Evolutionary conservation across 2,113 vertebrate genomes (phyloP).

Genomic region (Misgurnus mizolepis): DNA sequence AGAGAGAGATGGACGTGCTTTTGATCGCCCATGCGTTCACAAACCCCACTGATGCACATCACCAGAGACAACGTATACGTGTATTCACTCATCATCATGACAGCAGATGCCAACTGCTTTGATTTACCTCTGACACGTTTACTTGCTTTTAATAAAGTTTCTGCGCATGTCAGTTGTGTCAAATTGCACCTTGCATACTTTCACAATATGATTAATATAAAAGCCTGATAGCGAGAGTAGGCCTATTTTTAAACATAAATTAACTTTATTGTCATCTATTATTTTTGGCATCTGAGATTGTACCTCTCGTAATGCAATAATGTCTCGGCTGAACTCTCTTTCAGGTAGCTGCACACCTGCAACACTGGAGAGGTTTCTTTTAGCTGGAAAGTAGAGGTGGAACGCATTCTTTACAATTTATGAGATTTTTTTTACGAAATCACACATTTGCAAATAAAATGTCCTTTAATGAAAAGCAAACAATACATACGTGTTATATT

Average conservation of each 20-base stretch:
- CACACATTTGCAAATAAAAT: slow-evolving; percentile 38
- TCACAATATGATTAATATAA: slow-evolving; percentile 41
- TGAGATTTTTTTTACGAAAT: slow-evolving; percentile 38
- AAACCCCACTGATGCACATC: slow-evolving; percentile 45
- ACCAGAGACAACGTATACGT: slow-evolving; percentile 6
- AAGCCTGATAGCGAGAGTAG: slow-evolving; percentile 4
- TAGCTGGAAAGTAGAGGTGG: neutral
- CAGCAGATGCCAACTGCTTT: slow-evolving; percentile 11
- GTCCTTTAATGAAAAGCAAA: slow-evolving; percentile 14
- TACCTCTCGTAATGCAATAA: neutral
- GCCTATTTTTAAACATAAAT: slow-evolving; percentile 16
- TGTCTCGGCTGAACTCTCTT: neutral
- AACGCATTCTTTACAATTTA: neutral
- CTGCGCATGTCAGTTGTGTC: slow-evolving; percentile 42
- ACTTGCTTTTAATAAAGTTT: slow-evolving; percentile 48
- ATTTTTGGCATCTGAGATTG: neutral
- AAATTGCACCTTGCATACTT: slow-evolving; percentile 21
- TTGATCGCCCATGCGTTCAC: slow-evolving; percentile 41
- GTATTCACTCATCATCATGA: slow-evolving; percentile 52
- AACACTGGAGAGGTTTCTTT: slow-evolving; percentile 32
- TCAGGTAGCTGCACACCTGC: neutral
- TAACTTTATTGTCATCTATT: slow-evolving; percentile 15
- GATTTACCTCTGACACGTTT: slow-evolving; percentile 42
- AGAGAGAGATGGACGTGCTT: slow-evolving; percentile 35
- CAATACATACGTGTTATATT: neutral